Base-by-base conservation (phyloP, 2,888 invertebrate species). In the Glaucopsyche alexis region DNA sequence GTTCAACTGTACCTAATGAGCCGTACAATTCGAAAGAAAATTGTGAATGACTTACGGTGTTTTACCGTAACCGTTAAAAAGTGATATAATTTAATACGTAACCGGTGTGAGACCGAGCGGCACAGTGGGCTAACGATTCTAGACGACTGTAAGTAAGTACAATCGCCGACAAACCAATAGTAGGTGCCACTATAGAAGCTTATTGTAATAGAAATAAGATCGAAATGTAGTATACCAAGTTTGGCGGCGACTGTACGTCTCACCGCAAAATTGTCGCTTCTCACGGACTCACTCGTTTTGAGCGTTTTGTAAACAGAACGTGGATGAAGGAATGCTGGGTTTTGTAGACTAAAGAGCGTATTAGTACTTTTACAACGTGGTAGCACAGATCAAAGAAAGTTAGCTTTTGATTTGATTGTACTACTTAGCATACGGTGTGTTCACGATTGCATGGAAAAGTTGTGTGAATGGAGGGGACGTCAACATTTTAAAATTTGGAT, bases 61-160 rank as follows among this genome's bases (percentile, higher is more conserved):
- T 29, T 69, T 49, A 47, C 69, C 69, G 49, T 49, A 47, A 69
- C 69, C 69, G 49, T 69, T 69, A 67, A 60, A 60, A 67, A 69
- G 69, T 69, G 69, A 69, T 69, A 69, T 69, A 69, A 69, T 69
- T 47, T 47, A 16, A 47, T 47, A 69, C 47, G 69, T 69, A 69
- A 69, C 49, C 67, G 67, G 67, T 60, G 60, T 60, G 60, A 60
- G 60, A 60, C 60, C 60, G 29, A 60, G 60, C 60, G 29, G 60
- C 29, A 60, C 60, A 14, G 60, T 47, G 47, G 9, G 9, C 60
- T 60, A 29, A 60, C 11, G 16, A 11, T 60, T 60, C 29, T 60
- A 60, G 13, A 13, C 60, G 38, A 60, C 60, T 60, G 29, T 60
- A 29, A 2, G 11, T 55, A 38, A 60, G 60, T 60, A 60, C 13